Percentiles rank a stretch among this genome's conserved stretches.
Conservation (phyloP, 2,888 invertebrate genomes). For the Pyrocoelia pectoralis region DNA sequence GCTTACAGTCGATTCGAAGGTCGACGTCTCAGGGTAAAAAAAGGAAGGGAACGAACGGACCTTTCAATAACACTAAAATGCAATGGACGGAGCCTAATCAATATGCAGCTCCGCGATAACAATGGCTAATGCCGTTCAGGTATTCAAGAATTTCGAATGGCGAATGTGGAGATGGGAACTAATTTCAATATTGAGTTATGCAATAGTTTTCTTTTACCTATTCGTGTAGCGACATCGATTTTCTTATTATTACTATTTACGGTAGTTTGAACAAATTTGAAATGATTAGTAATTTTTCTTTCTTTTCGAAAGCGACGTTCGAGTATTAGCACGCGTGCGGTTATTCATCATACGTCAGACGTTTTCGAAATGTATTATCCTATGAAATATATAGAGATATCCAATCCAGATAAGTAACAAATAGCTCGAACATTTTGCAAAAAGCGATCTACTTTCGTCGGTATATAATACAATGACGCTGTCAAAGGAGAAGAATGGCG, state of each 20-base stretch:
- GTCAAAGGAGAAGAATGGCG: slow-evolving; percentile 43
- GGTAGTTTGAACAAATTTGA: slow-evolving; percentile 4
- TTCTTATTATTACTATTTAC: neutral
- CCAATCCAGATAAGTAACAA: slow-evolving; percentile 53
- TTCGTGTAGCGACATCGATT: too few relatives aligned
- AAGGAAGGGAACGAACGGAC: slow-evolving; percentile 4
- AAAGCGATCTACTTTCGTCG: slow-evolving; percentile 35
- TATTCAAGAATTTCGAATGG: slow-evolving; percentile 24
- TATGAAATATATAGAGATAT: slow-evolving; percentile 48
- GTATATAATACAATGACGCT: slow-evolving; percentile 41
- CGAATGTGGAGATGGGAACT: neutral
- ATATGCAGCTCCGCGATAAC: slow-evolving; percentile 23
- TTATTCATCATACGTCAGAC: slow-evolving; percentile 30
- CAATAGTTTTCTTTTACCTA: slow-evolving; percentile 9
- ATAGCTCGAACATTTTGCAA: slow-evolving; percentile 40
- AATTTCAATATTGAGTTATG: slow-evolving; percentile 19
- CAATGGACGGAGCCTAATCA: slow-evolving; percentile 16
- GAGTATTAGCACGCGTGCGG: slow-evolving; percentile 20
- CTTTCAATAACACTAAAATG: slow-evolving; percentile 14
- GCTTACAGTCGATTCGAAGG: neutral
- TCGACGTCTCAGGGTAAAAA: neutral
- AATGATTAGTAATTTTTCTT: slow-evolving; percentile 8
- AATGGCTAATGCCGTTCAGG: slow-evolving; percentile 21
- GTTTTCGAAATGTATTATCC: slow-evolving; percentile 34
- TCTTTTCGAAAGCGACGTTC: slow-evolving; percentile 1